Evolutionary conservation across 2,888 invertebrate species (phyloP).

Genomic region (Pachydiplax longipennis): DNA sequence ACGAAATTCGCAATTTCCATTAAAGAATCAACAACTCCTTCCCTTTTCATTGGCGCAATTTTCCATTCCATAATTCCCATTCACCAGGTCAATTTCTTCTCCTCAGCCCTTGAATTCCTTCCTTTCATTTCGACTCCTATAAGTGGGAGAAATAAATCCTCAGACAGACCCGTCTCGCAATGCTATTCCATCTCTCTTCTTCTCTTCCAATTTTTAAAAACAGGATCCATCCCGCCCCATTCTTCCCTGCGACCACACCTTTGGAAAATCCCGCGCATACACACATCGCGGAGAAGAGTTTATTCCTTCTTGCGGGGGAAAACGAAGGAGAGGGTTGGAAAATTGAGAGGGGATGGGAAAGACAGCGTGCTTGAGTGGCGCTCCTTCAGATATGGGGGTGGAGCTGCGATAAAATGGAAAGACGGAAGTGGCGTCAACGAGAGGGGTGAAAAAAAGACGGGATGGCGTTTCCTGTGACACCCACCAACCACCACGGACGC

Average conservation of each 20-base stretch:
- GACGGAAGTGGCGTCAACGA: not conserved
- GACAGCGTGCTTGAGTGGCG: not conserved
- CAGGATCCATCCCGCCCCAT: not conserved
- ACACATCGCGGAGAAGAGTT: not conserved
- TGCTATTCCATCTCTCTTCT: not conserved
- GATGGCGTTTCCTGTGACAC: not conserved
- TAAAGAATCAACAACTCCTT: not conserved
- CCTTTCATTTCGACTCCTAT: too few species aligned
- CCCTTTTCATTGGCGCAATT: not conserved
- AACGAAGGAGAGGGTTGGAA: not conserved
- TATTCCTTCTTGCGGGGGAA: not conserved
- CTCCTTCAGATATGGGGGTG: not conserved
- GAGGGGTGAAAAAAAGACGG: not conserved
- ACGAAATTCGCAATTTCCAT: too few species aligned
- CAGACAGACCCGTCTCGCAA: too few species aligned
- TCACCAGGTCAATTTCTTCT: not conserved
- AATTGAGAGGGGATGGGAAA: not conserved
- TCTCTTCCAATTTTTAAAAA: not conserved
- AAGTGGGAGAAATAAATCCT: too few species aligned
- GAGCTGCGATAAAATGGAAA: not conserved
- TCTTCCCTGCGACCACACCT: not conserved
- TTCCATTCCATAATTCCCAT: not conserved
- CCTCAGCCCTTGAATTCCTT: too few species aligned
- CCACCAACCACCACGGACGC: too few species aligned
- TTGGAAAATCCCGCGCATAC: not conserved